A percentile compares a stretch with the other conserved stretches of the same genome.
Evolutionary conservation across 2,797 vertebrate species (phyloP).

Genomic region (Scleropages formosus): DNA sequence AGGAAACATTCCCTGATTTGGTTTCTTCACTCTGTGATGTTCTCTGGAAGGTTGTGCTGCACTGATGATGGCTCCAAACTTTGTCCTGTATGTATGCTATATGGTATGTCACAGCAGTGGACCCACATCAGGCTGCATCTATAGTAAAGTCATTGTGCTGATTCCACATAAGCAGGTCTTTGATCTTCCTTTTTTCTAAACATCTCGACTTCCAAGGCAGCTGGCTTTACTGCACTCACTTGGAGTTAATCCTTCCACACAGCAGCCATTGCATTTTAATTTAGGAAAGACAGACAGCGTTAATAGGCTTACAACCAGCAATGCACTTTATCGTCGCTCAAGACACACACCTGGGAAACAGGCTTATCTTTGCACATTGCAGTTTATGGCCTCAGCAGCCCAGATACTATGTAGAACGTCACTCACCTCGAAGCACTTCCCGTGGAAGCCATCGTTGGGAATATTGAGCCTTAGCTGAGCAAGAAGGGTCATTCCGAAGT

Average conservation of each 20-base stretch:
- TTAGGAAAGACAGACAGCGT: conserved; percentile 47
- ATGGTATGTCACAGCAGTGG: neutral
- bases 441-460: conserved; percentile 37
- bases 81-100: neutral
- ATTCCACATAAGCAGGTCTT: conserved; percentile 27
- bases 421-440: conserved; percentile 32
- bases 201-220: conserved; percentile 38
- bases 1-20: too few relatives aligned
- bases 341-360: conserved; percentile 27
- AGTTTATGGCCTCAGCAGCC: conserved; percentile 31
- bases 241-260: conserved; percentile 43
- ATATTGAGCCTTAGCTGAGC: conserved; percentile 40
- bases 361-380: conserved; percentile 34
- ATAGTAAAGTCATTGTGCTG: neutral
- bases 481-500: conserved; percentile 36
- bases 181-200: conserved; percentile 36
- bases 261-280: conserved; percentile 44
- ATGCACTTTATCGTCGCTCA: conserved; percentile 40
- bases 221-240: conserved; percentile 40
- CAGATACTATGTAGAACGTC: conserved; percentile 17
- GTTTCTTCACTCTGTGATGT: neutral
- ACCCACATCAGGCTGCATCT: neutral
- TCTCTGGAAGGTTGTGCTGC: neutral
- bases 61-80: neutral
- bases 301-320: conserved; percentile 54